Evolutionary conservation across 2,113 vertebrate species (phyloP).

Genomic region (Odocoileus hemionus): DNA sequence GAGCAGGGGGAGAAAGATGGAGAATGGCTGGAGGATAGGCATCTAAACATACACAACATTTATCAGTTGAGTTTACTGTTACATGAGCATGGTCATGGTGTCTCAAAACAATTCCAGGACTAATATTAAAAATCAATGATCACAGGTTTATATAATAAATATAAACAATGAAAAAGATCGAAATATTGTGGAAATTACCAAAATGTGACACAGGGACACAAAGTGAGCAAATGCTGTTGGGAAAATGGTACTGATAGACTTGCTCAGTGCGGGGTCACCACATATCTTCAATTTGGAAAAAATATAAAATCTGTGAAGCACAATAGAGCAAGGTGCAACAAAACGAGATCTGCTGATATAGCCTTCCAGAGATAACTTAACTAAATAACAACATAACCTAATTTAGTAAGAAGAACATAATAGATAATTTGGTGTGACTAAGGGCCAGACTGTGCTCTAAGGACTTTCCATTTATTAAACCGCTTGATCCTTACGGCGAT

Average conservation of each 20-base stretch:
- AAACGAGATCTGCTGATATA: background rate
- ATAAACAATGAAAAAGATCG: background rate
- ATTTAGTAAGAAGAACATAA: background rate
- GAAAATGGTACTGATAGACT: background rate
- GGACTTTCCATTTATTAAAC: background rate
- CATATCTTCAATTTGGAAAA: background rate
- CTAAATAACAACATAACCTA: background rate
- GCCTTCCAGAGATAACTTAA: background rate
- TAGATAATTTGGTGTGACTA: background rate
- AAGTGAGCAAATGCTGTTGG: background rate
- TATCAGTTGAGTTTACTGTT: background rate
- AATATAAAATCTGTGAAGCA: background rate
- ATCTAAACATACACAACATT: background rate
- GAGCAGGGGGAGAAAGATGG: background rate
- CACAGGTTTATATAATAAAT: background rate
- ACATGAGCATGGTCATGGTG: background rate
- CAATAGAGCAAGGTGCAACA: background rate
- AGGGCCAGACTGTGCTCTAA: background rate
- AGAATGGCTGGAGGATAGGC: background rate
- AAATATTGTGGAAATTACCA: background rate
- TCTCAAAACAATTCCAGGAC: background rate
- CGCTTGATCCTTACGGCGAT: background rate
- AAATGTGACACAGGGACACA: background rate
- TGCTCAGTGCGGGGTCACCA: background rate
- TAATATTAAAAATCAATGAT: background rate